Evolutionary conservation across 2,797 vertebrate genomes (phyloP).

Genomic region (Anabacerthia variegaticeps): DNA sequence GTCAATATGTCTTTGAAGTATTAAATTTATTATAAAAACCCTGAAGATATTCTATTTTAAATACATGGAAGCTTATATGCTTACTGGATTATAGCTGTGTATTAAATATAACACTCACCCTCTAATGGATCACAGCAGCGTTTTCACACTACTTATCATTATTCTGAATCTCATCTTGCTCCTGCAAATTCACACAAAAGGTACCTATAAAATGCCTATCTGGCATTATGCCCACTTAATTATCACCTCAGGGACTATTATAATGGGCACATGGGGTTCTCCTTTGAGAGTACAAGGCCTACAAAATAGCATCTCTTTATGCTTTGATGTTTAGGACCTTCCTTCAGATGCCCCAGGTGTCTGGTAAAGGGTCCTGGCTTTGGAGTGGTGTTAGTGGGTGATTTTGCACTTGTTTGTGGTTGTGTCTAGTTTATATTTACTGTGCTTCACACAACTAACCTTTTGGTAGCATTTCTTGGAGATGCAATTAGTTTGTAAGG

Average conservation of each 20-base stretch:
- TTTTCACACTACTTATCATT: slow-evolving; percentile 40
- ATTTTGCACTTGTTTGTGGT: neutral
- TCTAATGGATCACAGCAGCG: slow-evolving; percentile 19
- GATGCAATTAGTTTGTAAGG: neutral
- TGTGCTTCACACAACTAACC: neutral
- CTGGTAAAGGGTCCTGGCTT: neutral
- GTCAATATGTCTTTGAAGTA: slow-evolving; percentile 66
- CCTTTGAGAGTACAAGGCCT: neutral
- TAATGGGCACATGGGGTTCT: neutral
- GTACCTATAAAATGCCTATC: neutral
- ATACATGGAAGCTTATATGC: slow-evolving; percentile 18
- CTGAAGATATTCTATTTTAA: slow-evolving; percentile 47
- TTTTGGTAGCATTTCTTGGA: neutral
- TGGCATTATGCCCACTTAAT: slow-evolving; percentile 39
- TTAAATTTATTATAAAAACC: slow-evolving; percentile 55
- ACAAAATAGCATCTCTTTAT: neutral
- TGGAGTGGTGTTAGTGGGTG: neutral
- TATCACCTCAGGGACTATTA: slow-evolving; percentile 20
- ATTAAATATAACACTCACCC: slow-evolving; percentile 26
- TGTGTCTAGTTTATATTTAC: neutral
- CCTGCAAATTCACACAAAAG: neutral
- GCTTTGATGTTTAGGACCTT: neutral
- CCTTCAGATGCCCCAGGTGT: neutral
- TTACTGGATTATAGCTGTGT: slow-evolving; percentile 32
- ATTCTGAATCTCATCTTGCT: slow-evolving; percentile 25